Evolutionary conservation across 1,140 invertebrate genomes (phyloP).

Genomic region (Plutomurus gul): DNA sequence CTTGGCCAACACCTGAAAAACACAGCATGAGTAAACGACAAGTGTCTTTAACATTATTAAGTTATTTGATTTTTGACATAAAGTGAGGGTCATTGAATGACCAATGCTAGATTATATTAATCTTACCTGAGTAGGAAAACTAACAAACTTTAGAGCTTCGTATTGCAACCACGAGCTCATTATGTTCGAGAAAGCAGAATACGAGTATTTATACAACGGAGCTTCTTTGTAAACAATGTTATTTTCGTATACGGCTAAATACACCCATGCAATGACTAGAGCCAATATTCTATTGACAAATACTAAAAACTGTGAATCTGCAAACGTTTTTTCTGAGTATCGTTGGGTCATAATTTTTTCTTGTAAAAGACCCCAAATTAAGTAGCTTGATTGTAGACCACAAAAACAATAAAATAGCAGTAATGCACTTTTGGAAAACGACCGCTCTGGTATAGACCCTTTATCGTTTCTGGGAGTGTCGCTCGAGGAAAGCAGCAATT

Average conservation of each 20-base stretch:
- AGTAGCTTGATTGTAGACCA: slow-evolving; percentile 86
- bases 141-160: slow-evolving; percentile 97
- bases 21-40: background rate
- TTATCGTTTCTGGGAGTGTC: slow-evolving; percentile 40
- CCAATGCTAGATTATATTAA: no score
- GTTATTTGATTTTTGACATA: background rate
- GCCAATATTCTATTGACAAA: slow-evolving; percentile 91
- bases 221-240: slow-evolving; percentile 68
- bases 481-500: slow-evolving; percentile 37
- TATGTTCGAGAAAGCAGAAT: slow-evolving; percentile 95
- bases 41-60: background rate
- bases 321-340: slow-evolving; percentile 71
- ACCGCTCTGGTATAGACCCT: slow-evolving; percentile 55
- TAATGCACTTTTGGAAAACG: slow-evolving; percentile 61
- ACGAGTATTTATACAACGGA: slow-evolving; percentile 95
- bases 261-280: slow-evolving; percentile 71
- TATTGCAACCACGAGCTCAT: slow-evolving; percentile 99
- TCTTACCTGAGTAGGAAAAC: slow-evolving; percentile 92
- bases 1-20: slow-evolving; percentile 81
- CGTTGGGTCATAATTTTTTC: slow-evolving; percentile 87
- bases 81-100: background rate
- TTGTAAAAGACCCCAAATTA: slow-evolving; percentile 93
- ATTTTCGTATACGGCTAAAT: slow-evolving; percentile 68
- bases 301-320: slow-evolving; percentile 93
- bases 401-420: slow-evolving; percentile 78